phyloP scores from a whole-genome alignment of 2,888 invertebrate genomes.

The Eurytoma adleriae region DNA sequence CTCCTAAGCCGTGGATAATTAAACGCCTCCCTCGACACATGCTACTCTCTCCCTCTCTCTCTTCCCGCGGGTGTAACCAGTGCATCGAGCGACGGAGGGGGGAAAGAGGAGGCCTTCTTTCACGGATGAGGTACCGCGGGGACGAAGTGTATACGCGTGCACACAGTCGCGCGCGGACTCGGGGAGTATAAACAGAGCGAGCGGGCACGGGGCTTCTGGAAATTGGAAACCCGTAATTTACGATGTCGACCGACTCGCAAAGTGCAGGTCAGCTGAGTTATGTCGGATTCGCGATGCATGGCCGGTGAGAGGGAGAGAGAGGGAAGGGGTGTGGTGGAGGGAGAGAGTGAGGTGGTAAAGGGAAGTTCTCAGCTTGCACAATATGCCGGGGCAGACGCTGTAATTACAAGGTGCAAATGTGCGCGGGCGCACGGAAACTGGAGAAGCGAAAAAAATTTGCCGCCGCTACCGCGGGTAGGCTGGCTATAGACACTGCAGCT shows the following conservation, averaged over 20 bases:
- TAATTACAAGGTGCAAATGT: conserved; percentile 43
- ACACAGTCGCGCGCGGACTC: neutral
- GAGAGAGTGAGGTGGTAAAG: neutral
- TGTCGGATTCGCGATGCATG: conserved; percentile 48
- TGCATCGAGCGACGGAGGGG: neutral
- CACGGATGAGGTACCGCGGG: neutral
- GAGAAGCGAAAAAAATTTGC: conserved; percentile 19
- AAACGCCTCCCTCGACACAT: conserved; percentile 64
- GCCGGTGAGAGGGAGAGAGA: neutral
- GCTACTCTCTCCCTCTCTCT: conserved; percentile 23
- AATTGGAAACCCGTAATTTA: conserved; percentile 73
- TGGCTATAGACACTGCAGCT: too few species aligned
- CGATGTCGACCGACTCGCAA: conserved; percentile 58
- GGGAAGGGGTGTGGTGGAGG: neutral
- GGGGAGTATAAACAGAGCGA: conserved; percentile 13
- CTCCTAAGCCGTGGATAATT: conserved; percentile 61
- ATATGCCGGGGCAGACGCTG: conserved; percentile 10
- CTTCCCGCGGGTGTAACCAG: too few species aligned
- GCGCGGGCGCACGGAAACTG: neutral
- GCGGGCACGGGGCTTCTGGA: conserved; percentile 60
- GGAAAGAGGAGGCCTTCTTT: neutral
- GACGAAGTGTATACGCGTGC: too few species aligned
- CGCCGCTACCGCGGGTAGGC: neutral
- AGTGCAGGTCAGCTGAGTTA: conserved; percentile 43
- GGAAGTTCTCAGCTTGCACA: conserved; percentile 13